phyloP scores from a whole-genome alignment of 2,888 invertebrate genomes.

The Pammene aurita region DNA sequence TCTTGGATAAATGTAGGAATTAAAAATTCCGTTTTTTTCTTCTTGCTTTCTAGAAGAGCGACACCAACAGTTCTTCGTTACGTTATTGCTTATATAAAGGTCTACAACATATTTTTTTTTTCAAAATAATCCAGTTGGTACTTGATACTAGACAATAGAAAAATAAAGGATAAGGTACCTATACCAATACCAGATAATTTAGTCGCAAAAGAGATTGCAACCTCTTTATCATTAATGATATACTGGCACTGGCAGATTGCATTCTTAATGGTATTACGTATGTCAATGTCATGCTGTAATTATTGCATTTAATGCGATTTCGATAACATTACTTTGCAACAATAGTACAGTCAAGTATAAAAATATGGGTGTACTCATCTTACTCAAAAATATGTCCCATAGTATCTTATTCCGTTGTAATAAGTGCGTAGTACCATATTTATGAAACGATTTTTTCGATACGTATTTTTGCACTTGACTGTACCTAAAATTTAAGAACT shows the following conservation, averaged over 20 bases:
- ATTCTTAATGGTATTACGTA: not conserved
- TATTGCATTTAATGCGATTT: slow-evolving; percentile 15
- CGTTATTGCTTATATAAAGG: slow-evolving; percentile 21
- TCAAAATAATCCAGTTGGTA: slow-evolving; percentile 25
- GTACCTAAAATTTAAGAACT: slow-evolving; percentile 1
- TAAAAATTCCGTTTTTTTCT: slow-evolving; percentile 13
- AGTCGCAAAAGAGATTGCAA: too few species aligned
- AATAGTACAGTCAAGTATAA: too few species aligned
- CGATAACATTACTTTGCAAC: slow-evolving; percentile 17
- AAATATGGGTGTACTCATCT: too few species aligned
- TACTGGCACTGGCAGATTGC: slow-evolving; percentile 15
- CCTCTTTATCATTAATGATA: slow-evolving; percentile 13
- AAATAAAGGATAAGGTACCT: slow-evolving; percentile 19
- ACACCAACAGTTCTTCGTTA: slow-evolving; percentile 21
- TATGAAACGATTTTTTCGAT: slow-evolving; percentile 9
- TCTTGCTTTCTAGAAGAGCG: slow-evolving; percentile 21
- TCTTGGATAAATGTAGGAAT: slow-evolving; percentile 13
- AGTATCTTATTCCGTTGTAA: too few species aligned
- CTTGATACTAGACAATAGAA: slow-evolving; percentile 18
- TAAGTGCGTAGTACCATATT: too few species aligned
- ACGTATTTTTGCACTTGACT: too few species aligned
- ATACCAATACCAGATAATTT: slow-evolving; percentile 17
- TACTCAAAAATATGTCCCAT: too few species aligned
- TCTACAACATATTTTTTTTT: slow-evolving; percentile 24
- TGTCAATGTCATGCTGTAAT: too few species aligned